Base-by-base conservation (phyloP, 2,797 vertebrate species). In the Pangasius mekongensis region DNA sequence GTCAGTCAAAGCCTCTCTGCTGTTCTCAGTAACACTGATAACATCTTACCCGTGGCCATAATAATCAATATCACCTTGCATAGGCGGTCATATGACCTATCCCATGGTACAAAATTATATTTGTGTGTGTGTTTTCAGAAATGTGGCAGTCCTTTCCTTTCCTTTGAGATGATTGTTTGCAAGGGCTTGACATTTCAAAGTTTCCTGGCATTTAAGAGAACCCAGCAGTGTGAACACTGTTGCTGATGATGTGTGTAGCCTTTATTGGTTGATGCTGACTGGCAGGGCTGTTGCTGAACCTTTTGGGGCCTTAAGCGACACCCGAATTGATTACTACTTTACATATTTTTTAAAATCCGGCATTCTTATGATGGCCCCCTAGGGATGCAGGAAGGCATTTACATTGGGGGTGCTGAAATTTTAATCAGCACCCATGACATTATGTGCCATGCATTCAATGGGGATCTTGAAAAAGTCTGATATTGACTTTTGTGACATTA, bases 151-250 rank as follows among this genome's bases (percentile, higher is more conserved):
- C 39, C 3, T 67, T 83, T 76, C 24, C 58, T 74, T 18, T 76
- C 84, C 49, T 76, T 67, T 83, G 78, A 77, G 58, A 43, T 30
- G 83, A 67, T 39, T 83, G 78, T 83, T 66, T 64, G 88, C 78
- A 86, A 81, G 67, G 56, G 69, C 78, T 74, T 89, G 88, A 86
- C 88, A 89, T 89, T 89, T 89, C 52, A 54, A 58, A 56, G 78
- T 22, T 64, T 47, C 78, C 60, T 89, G 84, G 80, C 88, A 86
- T 89, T 89, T 86, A 39, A 74, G 56, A 39, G 58, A 83, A 33
- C 77, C 24, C 43, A 43, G 66, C n/a, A 64, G 27, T 83, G 33
- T 86, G 78, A 83, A 56, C 58, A 64, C 22, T 84, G 54, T 73
- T 83, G 54, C 54, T 64, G 52, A 81, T 86, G 69, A 62, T 49